These are phyloP conservation scores for Tinea pellionella DNA, from an alignment of 2,888 invertebrate genomes.

Conservation along the genomic window DNA sequence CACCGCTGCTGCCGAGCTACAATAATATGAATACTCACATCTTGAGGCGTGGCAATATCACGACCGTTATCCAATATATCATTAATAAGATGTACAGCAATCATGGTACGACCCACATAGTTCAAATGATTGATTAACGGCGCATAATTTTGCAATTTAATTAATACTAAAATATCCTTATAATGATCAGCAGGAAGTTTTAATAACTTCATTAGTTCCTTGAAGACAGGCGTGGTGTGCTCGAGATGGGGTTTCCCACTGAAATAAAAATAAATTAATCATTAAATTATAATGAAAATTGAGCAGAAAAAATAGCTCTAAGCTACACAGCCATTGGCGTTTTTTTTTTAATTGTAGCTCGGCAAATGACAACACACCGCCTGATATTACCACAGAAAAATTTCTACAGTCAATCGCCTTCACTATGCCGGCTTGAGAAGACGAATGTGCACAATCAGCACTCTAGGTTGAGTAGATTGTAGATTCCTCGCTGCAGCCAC, in stretches of 20 bases:
- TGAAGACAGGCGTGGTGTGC: conserved; percentile 85
- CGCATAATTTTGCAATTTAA: conserved; percentile 88
- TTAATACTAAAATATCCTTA: conserved; percentile 88
- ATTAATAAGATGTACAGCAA: conserved; percentile 89
- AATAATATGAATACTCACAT: conserved; percentile 65
- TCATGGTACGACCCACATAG: conserved; percentile 84
- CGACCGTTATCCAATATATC: conserved; percentile 94
- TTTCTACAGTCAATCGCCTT: too few species aligned
- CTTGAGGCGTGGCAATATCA: conserved; percentile 85
- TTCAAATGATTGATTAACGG: conserved; percentile 88
- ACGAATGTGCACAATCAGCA: too few species aligned
- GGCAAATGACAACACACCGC: too few species aligned
- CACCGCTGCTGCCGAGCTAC: too few species aligned
- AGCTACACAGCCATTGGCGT: too few species aligned
- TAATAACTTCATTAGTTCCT: conserved; percentile 91
- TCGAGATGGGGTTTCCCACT: conserved; percentile 72
- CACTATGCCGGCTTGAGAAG: too few species aligned
- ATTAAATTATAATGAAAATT: neutral
- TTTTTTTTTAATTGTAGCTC: too few species aligned
- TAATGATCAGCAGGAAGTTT: conserved; percentile 96
- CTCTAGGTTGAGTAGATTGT: too few species aligned
- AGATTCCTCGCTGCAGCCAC: too few species aligned
- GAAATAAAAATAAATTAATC: conserved; percentile 21
- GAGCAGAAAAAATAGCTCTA: too few species aligned
- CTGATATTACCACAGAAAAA: too few species aligned